These are phyloP conservation scores for Hermaeophaga mercurialis DNA, from an alignment of 2,888 invertebrate genomes.

Conservation along the genomic window DNA sequence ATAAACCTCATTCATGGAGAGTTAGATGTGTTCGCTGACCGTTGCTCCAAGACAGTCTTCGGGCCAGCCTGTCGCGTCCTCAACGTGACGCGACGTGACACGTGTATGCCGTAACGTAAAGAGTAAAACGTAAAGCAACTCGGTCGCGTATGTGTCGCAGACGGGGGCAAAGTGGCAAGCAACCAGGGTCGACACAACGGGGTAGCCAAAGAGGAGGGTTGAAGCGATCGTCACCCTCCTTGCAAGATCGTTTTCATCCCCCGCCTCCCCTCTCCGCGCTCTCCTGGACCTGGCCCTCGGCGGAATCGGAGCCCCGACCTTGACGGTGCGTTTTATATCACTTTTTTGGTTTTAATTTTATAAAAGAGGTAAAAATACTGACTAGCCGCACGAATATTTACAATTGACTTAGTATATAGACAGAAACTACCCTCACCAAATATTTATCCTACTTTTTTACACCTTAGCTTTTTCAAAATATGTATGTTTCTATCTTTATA, in stretches of 20 bases:
- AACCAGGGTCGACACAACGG: slow-evolving; percentile 21
- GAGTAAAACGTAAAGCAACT: slow-evolving; percentile 39
- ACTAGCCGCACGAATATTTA: too few relatives aligned
- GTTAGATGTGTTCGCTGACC: slow-evolving; percentile 51
- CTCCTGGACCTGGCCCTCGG: slow-evolving; percentile 55
- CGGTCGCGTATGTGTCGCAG: slow-evolving; percentile 45
- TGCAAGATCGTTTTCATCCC: slow-evolving; percentile 48
- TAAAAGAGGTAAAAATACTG: too few relatives aligned
- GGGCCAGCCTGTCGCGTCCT: slow-evolving; percentile 55
- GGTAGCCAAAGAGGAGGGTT: slow-evolving; percentile 31
- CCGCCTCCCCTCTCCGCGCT: slow-evolving; percentile 52
- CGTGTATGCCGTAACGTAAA: slow-evolving; percentile 45
- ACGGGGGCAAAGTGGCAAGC: slow-evolving; percentile 32
- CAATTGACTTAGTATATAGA: too few relatives aligned
- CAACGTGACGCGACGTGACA: slow-evolving; percentile 25
- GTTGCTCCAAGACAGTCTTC: slow-evolving; percentile 60
- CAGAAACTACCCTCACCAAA: too few relatives aligned
- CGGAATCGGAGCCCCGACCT: slow-evolving; percentile 54
- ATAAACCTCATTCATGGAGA: slow-evolving; percentile 30
- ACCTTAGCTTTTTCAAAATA: too few relatives aligned
- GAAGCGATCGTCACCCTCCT: slow-evolving; percentile 40
- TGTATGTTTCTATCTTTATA: too few relatives aligned
- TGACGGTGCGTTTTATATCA: slow-evolving; percentile 49
- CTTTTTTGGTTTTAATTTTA: background rate
- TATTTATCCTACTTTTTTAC: too few relatives aligned